Evolutionary conservation across 2,888 invertebrate genomes (phyloP).

Genomic region (Ceraclea dissimilis): DNA sequence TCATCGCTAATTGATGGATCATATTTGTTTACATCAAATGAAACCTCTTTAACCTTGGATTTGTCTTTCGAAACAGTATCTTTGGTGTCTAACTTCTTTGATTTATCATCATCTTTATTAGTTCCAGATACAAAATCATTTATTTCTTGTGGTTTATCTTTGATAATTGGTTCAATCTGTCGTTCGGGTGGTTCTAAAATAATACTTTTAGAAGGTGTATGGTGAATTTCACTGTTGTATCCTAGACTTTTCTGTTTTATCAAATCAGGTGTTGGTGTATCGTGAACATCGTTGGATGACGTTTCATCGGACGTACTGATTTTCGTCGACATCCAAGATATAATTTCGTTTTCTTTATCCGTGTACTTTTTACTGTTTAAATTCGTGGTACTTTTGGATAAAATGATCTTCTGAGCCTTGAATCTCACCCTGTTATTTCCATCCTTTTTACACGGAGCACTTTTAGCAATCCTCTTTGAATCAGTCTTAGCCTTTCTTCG

Average conservation of each 20-base stretch:
- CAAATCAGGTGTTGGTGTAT: slow-evolving; percentile 13
- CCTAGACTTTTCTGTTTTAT: slow-evolving; percentile 1
- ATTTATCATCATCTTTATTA: not conserved
- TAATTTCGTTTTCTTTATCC: slow-evolving; percentile 42
- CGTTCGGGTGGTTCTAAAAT: slow-evolving; percentile 8
- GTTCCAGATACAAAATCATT: not conserved
- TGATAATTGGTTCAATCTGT: slow-evolving; percentile 19
- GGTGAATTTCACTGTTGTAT: not conserved
- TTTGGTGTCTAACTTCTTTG: not conserved
- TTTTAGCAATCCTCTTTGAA: slow-evolving; percentile 14
- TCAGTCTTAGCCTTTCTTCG: slow-evolving; percentile 14
- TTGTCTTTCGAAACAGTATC: not conserved
- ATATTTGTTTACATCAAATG: slow-evolving; percentile 11
- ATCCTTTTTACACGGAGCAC: slow-evolving; percentile 17
- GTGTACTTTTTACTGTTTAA: slow-evolving; percentile 19
- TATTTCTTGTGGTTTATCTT: slow-evolving; percentile 7
- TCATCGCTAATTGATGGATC: slow-evolving; percentile 4
- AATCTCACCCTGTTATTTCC: slow-evolving; percentile 16
- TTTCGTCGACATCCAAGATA: slow-evolving; percentile 46
- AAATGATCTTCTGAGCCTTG: slow-evolving; percentile 23
- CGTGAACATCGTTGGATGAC: slow-evolving; percentile 17
- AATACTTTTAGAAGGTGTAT: not conserved
- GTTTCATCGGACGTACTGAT: slow-evolving; percentile 37
- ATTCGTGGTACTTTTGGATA: slow-evolving; percentile 21
- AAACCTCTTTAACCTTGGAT: slow-evolving; percentile 16